Evolutionary conservation across 1,140 invertebrate species (phyloP).

Genomic region (Aphelinus atriplicis): DNA sequence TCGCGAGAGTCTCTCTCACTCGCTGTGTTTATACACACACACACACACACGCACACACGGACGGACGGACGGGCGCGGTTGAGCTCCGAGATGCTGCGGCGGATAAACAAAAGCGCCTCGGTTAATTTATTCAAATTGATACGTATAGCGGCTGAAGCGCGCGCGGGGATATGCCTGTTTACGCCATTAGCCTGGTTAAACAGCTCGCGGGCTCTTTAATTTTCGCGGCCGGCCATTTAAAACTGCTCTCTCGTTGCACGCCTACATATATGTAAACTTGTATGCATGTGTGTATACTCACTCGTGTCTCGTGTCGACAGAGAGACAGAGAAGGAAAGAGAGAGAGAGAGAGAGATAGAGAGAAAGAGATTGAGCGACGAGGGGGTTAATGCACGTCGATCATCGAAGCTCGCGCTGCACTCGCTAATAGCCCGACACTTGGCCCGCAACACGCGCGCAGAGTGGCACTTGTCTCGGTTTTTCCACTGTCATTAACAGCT

Average conservation of each 20-base stretch:
- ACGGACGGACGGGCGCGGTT: too few species aligned
- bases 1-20: too few species aligned
- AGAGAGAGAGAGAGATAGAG: neutral
- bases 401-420: neutral
- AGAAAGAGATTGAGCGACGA: neutral
- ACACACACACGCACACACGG: too few species aligned
- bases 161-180: neutral
- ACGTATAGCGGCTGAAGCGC: neutral
- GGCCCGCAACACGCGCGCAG: neutral
- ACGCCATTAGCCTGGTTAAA: neutral
- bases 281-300: neutral
- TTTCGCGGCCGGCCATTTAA: neutral
- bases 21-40: too few species aligned
- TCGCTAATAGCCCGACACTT: slow-evolving; percentile 17
- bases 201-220: slow-evolving; percentile 2
- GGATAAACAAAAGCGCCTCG: neutral
- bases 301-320: neutral
- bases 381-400: slow-evolving; percentile 35
- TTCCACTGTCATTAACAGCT: neutral
- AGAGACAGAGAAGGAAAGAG: neutral
- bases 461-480: slow-evolving; percentile 27
- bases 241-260: neutral
- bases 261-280: neutral
- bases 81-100: neutral
- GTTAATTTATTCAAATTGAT: slow-evolving; percentile 31